Conservation (phyloP, 2,113 vertebrate genomes). For the Montifringilla adamsi region DNA sequence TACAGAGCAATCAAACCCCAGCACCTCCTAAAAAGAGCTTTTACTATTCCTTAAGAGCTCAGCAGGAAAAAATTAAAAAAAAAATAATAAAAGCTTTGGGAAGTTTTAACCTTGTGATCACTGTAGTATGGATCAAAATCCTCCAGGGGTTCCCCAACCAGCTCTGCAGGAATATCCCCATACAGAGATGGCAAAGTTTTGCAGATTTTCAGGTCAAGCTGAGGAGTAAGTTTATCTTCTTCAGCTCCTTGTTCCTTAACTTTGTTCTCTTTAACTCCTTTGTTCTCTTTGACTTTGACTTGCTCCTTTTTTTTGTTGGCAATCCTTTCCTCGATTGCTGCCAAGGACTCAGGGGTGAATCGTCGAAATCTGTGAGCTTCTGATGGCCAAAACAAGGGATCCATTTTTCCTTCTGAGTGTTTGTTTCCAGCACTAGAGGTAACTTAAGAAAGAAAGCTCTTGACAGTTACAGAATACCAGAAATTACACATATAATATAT, state of each 20-base stretch:
- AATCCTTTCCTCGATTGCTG: slow-evolving; percentile 86
- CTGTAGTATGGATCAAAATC: slow-evolving; percentile 93
- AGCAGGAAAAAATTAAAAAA: neutral
- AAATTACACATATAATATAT: neutral
- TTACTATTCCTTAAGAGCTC: neutral
- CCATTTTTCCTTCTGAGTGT: slow-evolving; percentile 91
- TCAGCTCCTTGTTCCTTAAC: slow-evolving; percentile 48
- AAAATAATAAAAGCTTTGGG: neutral
- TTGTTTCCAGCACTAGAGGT: slow-evolving; percentile 63
- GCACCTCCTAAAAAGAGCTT: neutral
- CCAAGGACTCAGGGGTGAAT: slow-evolving; percentile 91
- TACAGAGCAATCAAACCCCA: neutral
- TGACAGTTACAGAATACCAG: neutral
- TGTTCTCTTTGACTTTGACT: neutral
- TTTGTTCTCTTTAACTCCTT: neutral
- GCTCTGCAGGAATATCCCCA: slow-evolving; percentile 83
- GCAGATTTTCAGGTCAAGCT: slow-evolving; percentile 84
- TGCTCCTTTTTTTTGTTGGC: slow-evolving; percentile 54
- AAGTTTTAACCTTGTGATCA: slow-evolving; percentile 83
- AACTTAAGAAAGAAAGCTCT: neutral
- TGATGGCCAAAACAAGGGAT: slow-evolving; percentile 79
- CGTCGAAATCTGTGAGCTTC: slow-evolving; percentile 84
- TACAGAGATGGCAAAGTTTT: slow-evolving; percentile 89
- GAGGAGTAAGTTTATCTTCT: slow-evolving; percentile 71
- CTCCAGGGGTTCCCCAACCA: slow-evolving; percentile 89